Percentiles rank a stretch among this genome's conserved stretches.
These are phyloP conservation scores for Caenorhabditis sinica DNA, from an alignment of 2,888 invertebrate species.

Conservation along the genomic window DNA sequence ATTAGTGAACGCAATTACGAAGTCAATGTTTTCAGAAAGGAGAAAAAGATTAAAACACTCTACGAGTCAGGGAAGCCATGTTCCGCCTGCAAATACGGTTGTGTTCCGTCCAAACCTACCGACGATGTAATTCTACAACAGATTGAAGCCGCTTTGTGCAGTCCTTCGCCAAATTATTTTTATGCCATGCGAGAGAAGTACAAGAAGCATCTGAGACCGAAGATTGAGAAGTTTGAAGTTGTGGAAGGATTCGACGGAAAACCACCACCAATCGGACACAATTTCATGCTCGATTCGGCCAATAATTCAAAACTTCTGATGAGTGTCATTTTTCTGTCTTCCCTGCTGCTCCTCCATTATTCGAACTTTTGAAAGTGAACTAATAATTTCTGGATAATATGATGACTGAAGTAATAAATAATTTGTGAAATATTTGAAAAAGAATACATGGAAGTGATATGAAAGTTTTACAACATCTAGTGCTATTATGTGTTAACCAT, in stretches of 20 bases:
- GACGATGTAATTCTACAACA: not conserved
- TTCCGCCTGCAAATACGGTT: not conserved
- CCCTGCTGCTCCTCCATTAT: not conserved
- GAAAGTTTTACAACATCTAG: too few relatives aligned
- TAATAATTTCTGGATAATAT: not conserved
- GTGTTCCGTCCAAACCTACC: not conserved
- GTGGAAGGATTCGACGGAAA: slow-evolving; percentile 13
- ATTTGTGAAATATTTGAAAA: not conserved
- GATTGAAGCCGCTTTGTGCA: not conserved
- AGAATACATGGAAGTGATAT: too few relatives aligned
- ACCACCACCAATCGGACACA: not conserved
- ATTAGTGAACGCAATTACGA: too few relatives aligned
- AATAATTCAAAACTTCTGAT: not conserved
- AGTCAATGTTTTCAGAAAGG: not conserved
- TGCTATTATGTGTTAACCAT: too few relatives aligned
- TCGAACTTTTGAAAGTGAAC: not conserved
- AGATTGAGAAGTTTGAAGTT: slow-evolving; percentile 27
- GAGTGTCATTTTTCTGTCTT: not conserved
- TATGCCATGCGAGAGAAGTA: slow-evolving; percentile 1
- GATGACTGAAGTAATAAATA: not conserved
- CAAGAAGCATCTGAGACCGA: not conserved
- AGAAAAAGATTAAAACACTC: not conserved
- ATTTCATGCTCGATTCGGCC: slow-evolving; percentile 12
- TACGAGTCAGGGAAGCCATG: not conserved
- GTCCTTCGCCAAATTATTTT: not conserved